Evolutionary conservation across 1,140 invertebrate species (phyloP).

Genomic region (Zelostemma sp.): DNA sequence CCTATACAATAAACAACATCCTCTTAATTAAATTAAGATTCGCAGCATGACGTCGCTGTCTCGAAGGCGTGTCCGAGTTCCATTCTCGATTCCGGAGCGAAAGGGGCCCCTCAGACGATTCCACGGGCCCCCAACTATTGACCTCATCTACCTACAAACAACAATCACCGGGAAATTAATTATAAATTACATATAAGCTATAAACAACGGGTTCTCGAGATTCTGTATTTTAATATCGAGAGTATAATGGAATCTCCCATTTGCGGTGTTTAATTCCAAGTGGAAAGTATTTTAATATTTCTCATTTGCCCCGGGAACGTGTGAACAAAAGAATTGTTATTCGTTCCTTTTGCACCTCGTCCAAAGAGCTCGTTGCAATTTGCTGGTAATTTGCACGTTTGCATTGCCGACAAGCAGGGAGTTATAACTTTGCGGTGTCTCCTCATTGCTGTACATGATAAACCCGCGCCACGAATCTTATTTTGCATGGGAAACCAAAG

Average conservation of each 20-base stretch:
- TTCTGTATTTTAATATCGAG: no score
- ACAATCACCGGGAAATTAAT: not conserved
- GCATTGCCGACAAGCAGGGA: conserved; percentile 35
- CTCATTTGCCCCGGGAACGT: not conserved
- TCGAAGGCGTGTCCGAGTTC: conserved; percentile 53
- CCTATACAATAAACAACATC: conserved; percentile 45
- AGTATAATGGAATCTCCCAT: not conserved
- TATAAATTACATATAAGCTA: conserved; percentile 1
- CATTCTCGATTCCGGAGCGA: conserved; percentile 18
- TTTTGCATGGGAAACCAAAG: no score
- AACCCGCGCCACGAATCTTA: not conserved
- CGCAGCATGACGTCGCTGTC: conserved; percentile 45
- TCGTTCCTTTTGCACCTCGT: conserved; percentile 35
- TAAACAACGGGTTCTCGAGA: not conserved
- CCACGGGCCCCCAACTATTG: not conserved
- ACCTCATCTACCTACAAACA: conserved; percentile 11
- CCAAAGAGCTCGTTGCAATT: conserved; percentile 46
- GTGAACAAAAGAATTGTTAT: conserved; percentile 5
- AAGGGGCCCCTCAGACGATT: conserved; percentile 1
- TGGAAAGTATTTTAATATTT: not conserved
- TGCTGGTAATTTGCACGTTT: conserved; percentile 47
- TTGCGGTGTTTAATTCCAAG: not conserved
- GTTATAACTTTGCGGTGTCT: conserved; percentile 48
- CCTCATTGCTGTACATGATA: conserved; percentile 40
- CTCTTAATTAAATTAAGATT: conserved; percentile 68